phyloP scores from a whole-genome alignment of 2,797 vertebrate genomes.

The Eulemur rubriventer region DNA sequence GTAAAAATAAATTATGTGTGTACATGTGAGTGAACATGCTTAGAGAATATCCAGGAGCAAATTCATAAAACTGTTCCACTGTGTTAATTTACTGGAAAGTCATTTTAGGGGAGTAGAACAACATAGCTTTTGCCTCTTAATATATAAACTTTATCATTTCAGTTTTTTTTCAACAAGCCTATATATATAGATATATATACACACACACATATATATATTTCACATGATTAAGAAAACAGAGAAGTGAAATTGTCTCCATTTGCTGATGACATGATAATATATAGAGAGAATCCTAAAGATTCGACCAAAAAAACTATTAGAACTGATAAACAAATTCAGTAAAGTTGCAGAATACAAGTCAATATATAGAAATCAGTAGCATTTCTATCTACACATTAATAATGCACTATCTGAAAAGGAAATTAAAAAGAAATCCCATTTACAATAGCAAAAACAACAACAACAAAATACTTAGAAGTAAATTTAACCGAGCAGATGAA shows the following conservation, averaged over 20 bases:
- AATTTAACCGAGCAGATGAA: background rate
- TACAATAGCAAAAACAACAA: background rate
- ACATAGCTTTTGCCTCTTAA: background rate
- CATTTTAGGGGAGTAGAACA: background rate
- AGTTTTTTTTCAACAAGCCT: conserved; percentile 10
- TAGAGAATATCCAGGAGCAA: background rate
- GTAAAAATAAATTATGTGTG: background rate
- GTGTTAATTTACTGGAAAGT: background rate
- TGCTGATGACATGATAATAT: background rate
- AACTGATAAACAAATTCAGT: background rate
- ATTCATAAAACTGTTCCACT: background rate
- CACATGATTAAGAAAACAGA: background rate
- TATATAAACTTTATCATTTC: conserved; percentile 2
- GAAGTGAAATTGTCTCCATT: background rate
- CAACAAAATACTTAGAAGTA: background rate
- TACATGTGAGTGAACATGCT: background rate
- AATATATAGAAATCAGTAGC: background rate
- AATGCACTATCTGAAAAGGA: background rate
- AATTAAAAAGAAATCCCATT: background rate
- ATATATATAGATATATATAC: background rate
- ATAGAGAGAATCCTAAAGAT: background rate
- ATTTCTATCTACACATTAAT: background rate
- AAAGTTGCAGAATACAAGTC: background rate
- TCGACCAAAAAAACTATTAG: background rate
- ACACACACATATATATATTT: background rate